A percentile compares a stretch with the other conserved stretches of the same genome.
Conservation (phyloP, 2,888 invertebrate species). For the Suillia variegata region DNA sequence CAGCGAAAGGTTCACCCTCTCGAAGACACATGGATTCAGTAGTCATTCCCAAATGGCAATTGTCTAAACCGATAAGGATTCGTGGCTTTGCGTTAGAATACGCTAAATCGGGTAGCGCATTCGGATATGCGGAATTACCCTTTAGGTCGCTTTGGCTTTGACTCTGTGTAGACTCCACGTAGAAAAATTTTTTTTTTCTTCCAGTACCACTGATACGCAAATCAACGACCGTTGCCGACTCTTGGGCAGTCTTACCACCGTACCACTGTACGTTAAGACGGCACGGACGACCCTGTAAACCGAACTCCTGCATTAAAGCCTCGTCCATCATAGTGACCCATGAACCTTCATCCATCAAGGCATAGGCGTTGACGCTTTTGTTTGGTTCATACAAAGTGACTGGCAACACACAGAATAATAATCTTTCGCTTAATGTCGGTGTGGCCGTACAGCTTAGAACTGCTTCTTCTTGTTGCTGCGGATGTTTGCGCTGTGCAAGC, state of each 20-base stretch:
- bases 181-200: conserved; percentile 13
- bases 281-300: conserved; percentile 17
- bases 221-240: conserved; percentile 19
- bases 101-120: not conserved
- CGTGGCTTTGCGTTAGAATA: conserved; percentile 11
- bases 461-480: conserved; percentile 6
- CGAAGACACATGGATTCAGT: conserved; percentile 8
- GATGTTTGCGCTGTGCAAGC: conserved; percentile 4
- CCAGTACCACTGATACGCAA: conserved; percentile 23
- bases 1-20: conserved; percentile 11
- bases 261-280: conserved; percentile 24
- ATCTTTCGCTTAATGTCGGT: not conserved
- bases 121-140: not conserved
- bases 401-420: conserved; percentile 23
- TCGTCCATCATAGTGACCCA: conserved; percentile 25
- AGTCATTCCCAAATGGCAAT: conserved; percentile 18
- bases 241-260: conserved; percentile 19
- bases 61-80: conserved; percentile 18
- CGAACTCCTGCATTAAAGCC: conserved; percentile 18
- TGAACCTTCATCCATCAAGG: conserved; percentile 27
- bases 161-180: conserved; percentile 16
- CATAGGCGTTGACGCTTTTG: conserved; percentile 14
- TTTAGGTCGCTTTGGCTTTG: conserved; percentile 10
- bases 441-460: conserved; percentile 17
- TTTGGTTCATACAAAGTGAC: conserved; percentile 20